Base-by-base conservation (phyloP, 2,888 invertebrate species). In the Mythimna albipuncta region DNA sequence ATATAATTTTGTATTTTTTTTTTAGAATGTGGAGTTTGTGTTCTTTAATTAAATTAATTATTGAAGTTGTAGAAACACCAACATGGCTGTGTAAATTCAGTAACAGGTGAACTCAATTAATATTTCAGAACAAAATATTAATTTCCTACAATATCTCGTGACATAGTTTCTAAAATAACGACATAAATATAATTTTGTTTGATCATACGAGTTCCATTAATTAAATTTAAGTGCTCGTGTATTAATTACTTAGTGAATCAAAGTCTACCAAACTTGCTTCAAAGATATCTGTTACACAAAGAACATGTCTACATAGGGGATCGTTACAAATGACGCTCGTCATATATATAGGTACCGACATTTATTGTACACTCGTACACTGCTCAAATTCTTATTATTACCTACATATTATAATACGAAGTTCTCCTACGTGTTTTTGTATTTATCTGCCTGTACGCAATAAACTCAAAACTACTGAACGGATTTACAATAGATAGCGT, bases 231-330 rank as follows among this genome's bases (percentile, higher is more conserved):
- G 61, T 50, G 32, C 38, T 71, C n/a, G 4, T 41, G 26, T 16
- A 64, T 11, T 69, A 50, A 58, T 65, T 57, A 81, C 64, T 35
- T 35, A 47, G 50, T 58, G 26, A 77, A 59, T 69, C 41, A 63
- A 69, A 67, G 54, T 59, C 47, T 16, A 44, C 3, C 44, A 61
- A 75, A 61, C 57, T 58, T 41, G 44, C 61, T 64, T 83, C 79
- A 82, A 75, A 72, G 79, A 64, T 83, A 75, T 78, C 54, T 64
- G 41, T 69, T 81, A 62, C 73, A 68, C 69, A 82, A 75, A 82
- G 75, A 67, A 69, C 44, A 55, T 38, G 77, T 52, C 32, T 73
- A 63, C 41, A 35, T 52, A 26, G 38, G 35, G 57, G 32, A 52
- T 66, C 55, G 58, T 69, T 59, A 52, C 32, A 64, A 61, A 65